These are phyloP conservation scores for Stenolophus ochropezus DNA, from an alignment of 2,888 invertebrate species.

Conservation along the genomic window DNA sequence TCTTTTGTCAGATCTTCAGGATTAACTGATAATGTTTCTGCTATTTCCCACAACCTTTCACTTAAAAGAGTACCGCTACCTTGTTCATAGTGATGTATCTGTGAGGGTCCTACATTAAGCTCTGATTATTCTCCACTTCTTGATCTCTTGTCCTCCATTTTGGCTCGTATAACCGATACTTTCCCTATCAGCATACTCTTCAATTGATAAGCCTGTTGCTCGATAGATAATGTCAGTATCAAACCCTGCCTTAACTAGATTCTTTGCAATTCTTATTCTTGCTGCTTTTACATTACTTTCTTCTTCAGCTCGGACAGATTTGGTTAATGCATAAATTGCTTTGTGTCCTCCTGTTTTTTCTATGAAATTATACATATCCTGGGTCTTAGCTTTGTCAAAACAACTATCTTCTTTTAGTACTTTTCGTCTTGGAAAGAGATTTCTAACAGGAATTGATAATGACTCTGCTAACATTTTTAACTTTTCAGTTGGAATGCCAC, in stretches of 20 bases:
- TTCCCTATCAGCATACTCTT: conserved; percentile 11
- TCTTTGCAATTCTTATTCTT: conserved; percentile 26
- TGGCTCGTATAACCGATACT: background rate
- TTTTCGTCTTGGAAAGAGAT: conserved; percentile 26
- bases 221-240: conserved; percentile 12
- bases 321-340: conserved; percentile 34
- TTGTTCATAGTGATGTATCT: conserved; percentile 56
- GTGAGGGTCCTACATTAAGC: conserved; percentile 18
- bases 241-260: conserved; percentile 25
- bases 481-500: conserved; percentile 23
- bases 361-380: conserved; percentile 5
- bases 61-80: conserved; percentile 45
- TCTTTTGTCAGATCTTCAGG: conserved; percentile 48
- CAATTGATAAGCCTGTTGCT: conserved; percentile 27
- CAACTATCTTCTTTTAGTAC: conserved; percentile 29
- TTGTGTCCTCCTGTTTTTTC: conserved; percentile 24
- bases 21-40: conserved; percentile 50
- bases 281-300: conserved; percentile 31
- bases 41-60: conserved; percentile 53
- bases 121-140: background rate
- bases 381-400: conserved; percentile 27
- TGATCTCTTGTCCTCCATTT: conserved; percentile 48
- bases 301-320: conserved; percentile 26
- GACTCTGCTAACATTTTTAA: background rate
- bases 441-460: background rate